Base-by-base conservation (phyloP, 2,888 invertebrate species). In the Keiferia lycopersicella region DNA sequence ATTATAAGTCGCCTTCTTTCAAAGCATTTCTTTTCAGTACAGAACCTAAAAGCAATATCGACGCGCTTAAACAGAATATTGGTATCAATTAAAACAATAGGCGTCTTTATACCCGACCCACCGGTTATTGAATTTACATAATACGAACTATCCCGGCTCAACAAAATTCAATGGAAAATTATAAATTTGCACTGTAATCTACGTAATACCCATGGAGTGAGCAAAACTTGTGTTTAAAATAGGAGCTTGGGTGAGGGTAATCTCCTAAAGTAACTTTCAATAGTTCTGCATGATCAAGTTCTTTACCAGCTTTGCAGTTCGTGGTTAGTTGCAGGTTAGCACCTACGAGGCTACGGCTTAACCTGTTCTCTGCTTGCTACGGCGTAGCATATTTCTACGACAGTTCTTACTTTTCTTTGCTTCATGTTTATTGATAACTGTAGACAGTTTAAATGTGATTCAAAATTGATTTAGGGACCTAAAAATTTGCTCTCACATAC, bases 341-440 rank as follows among this genome's bases (percentile, higher is more conserved):
- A 79, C 82, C 83, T 84, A 82, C 82, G 86, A 81, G 78, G 81
- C 83, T 84, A 82, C 82, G 88, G 87, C 85, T 87, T 88, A 89
- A 88, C 86, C 83, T 85, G 82, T 78, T 80, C 11, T 14, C 51
- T 53, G 51, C 51, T 22, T 12, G 22, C 51, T 22, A 22, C 22
- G 51, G 51, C n/a, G 45, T 45, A 45, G 45, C 45, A 4, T n/a
- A 3, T n/a, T 16, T n/a, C 45, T 45, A 45, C 45, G 8, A 45
- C 14, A 14, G 3, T 12, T 11, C 14, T 12, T 14, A 41, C 1
- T 4, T 41, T 14, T 41, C 11, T 11, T 14, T n/a, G 14, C 3
- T 41, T 12, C 1, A 41, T 14, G 3, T 12, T 30, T 30, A 4
- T 30, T 30, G 30, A 30, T 30, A 30, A 30, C 30, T 30, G 30